phyloP scores from a whole-genome alignment of 1,140 invertebrate genomes.

The Caerostris darwini region DNA sequence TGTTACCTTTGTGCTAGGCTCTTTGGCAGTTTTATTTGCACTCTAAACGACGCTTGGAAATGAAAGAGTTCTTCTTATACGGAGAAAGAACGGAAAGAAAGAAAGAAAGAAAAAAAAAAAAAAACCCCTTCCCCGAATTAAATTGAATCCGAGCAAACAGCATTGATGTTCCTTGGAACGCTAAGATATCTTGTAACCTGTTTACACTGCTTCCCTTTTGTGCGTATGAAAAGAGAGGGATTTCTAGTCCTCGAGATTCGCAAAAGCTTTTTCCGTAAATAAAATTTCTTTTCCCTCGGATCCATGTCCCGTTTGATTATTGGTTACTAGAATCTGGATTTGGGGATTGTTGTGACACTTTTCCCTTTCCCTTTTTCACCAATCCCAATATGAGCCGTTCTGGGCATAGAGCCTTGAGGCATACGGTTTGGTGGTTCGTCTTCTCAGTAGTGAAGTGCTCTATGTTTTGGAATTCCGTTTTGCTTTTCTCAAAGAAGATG shows the following conservation, averaged over 20 bases:
- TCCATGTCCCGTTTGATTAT: conserved; percentile 28
- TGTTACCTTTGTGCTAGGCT: background rate
- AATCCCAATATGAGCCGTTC: background rate
- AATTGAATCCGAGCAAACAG: conserved; percentile 35
- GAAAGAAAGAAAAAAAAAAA: background rate
- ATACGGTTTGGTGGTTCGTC: background rate
- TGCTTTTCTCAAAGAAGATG: background rate
- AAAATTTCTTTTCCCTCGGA: conserved; percentile 24
- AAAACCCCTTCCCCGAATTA: background rate
- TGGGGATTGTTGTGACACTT: conserved; percentile 29
- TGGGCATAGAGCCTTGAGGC: background rate
- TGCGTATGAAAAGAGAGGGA: background rate
- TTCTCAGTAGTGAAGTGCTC: background rate
- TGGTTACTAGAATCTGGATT: conserved; percentile 41
- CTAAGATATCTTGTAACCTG: conserved; percentile 40
- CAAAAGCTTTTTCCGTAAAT: conserved; percentile 8
- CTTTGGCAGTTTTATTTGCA: background rate
- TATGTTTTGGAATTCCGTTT: background rate
- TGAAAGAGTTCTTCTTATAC: background rate
- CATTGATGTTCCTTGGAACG: conserved; percentile 15
- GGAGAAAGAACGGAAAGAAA: background rate
- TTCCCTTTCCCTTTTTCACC: background rate
- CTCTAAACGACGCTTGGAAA: background rate
- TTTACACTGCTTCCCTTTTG: conserved; percentile 30
- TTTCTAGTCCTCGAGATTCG: background rate